Base-by-base conservation (phyloP, 1,140 invertebrate species). In the Cardiocondyla obscurior region DNA sequence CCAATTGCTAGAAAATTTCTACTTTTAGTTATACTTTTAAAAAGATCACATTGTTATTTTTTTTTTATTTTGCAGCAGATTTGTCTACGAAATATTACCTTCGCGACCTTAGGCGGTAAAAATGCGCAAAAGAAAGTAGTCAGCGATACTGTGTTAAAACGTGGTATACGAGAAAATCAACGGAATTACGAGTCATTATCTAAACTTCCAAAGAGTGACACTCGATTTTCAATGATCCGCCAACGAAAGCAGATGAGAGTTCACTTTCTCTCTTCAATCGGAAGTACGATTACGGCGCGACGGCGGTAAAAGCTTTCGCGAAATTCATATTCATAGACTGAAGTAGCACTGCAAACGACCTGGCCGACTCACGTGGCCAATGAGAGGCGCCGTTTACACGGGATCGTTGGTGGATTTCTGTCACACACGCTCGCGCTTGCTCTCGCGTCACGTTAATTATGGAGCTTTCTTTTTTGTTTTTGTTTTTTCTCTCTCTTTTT, bases 301-400 rank as follows among this genome's bases (percentile, higher is more conserved):
- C n/a, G 44, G 53, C 46, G 60, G 55, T 60, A 74, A 76, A 62
- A 76, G 62, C 74, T 53, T 79, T 69, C 33, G 22, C 39, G 46
- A 67, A 77, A 53, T 53, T 67, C 74, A 79, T 67, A 42, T 69
- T 79, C 46, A 69, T 53, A 58, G 28, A 49, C 36, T 53, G 74
- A 67, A 77, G 74, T 67, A 67, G 46, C 28, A 14, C 44, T 51
- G 60, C 30, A 36, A 77, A 51, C 39, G 60, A 36, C 36, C 74
- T 67, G 28, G 44, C n/a, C n/a, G 60, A 65, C 33, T 67, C 67
- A 77, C 58, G 57, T 67, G 30, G 39, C 44, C 60, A 65, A 51
- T 77, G 28, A 74, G 19, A 77, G 7, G 10, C 46, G 53, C 25
- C 36, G 36, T 60, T 74, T 44, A 58, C 33, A 7, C 28, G 44